These are phyloP conservation scores for Agrochola litura DNA, from an alignment of 2,888 invertebrate species.

Conservation along the genomic window DNA sequence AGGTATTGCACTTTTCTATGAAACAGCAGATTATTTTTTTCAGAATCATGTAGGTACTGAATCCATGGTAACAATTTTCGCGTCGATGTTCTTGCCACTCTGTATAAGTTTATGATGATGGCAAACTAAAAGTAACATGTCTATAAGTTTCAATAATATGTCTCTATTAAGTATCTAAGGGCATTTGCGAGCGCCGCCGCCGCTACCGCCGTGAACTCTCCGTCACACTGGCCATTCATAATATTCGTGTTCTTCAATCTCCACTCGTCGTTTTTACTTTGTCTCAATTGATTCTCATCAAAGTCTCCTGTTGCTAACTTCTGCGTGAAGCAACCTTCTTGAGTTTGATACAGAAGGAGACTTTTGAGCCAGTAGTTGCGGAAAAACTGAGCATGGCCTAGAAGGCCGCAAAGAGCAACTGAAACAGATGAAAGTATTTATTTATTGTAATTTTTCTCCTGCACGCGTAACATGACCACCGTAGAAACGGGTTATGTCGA, in stretches of 20 bases:
- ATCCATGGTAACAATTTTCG: no score
- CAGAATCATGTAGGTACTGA: no score
- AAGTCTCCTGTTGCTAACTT: constrained; percentile 21
- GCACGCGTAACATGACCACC: no score
- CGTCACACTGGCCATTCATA: constrained; percentile 66
- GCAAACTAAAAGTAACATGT: background rate
- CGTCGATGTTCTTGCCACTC: no score
- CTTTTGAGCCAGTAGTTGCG: constrained; percentile 72
- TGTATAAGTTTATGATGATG: no score
- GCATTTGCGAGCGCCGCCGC: constrained; percentile 66
- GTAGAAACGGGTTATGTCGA: no score
- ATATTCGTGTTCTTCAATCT: background rate
- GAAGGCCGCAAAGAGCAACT: constrained; percentile 75
- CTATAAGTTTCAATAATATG: constrained; percentile 31
- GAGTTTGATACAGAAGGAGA: constrained; percentile 69
- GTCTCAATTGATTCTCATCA: background rate
- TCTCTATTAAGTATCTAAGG: constrained; percentile 71
- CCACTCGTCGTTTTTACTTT: background rate
- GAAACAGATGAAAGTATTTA: constrained; percentile 48
- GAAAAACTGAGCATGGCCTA: constrained; percentile 75
- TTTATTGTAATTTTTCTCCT: background rate
- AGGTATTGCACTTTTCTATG: no score
- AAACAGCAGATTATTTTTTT: no score
- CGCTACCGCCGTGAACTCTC: constrained; percentile 73
- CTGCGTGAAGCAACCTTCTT: constrained; percentile 73